phyloP scores from a whole-genome alignment of 2,888 invertebrate genomes.

The Smittia aterrima region DNA sequence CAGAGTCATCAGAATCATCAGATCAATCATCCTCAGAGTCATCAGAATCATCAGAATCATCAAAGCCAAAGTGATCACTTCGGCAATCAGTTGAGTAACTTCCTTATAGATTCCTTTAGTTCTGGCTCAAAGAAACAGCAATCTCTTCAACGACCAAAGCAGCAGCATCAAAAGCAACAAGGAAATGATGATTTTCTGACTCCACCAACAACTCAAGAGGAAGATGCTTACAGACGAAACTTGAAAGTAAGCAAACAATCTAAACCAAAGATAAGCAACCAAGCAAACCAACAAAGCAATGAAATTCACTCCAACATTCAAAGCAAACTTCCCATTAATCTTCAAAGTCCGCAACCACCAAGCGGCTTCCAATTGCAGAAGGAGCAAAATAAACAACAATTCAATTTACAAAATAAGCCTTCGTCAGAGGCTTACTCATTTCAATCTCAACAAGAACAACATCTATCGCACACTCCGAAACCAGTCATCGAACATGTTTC shows the following conservation, averaged over 20 bases:
- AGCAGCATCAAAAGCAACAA: neutral
- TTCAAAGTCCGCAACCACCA: conserved; percentile 22
- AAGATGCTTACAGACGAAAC: neutral
- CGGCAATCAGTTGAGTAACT: too few species aligned
- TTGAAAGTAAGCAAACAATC: neutral
- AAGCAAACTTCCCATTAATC: neutral
- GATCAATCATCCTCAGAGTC: neutral
- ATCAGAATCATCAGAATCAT: neutral
- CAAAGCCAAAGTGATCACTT: neutral
- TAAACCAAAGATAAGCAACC: neutral
- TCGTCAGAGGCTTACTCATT: neutral
- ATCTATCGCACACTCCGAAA: neutral
- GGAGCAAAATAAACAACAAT: neutral
- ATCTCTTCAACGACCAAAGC: neutral
- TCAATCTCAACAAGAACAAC: neutral
- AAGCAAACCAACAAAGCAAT: neutral
- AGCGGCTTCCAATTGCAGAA: conserved; percentile 1
- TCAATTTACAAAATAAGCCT: neutral
- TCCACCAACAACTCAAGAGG: neutral
- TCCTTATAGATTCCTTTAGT: conserved; percentile 18
- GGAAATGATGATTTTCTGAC: neutral
- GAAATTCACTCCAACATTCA: neutral
- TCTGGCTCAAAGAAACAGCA: conserved; percentile 12
- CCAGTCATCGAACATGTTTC: conserved; percentile 14
- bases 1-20: neutral